Evolutionary conservation across 2,888 invertebrate genomes (phyloP), one percentile per base, ranked within the genome.

Genomic region (Xestia rhomboidea): DNA sequence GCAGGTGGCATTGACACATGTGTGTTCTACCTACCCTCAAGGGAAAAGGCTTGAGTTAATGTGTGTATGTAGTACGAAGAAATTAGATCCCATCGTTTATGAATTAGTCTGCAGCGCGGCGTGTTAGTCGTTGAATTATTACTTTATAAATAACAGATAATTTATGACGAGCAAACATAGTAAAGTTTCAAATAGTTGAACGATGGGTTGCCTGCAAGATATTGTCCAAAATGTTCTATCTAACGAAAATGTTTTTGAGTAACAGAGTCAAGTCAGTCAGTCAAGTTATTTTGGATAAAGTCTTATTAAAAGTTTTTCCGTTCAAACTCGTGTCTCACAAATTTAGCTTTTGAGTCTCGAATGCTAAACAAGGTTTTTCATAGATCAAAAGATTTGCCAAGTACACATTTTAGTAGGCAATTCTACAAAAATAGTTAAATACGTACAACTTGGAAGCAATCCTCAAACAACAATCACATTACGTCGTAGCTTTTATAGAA

Each of bases 121-220:
- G 7, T 24, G n/a, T 34, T 54, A 38, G 4, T 34, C 38, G 13
- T 24, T 76, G 34, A 76, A 62, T 70, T 70, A 70, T 81, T 44
- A 60, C 27, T 70, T 70, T 76, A 57, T 76, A 71, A 71, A 76
- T 81, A 76, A 38, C 54, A n/a, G 34, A 51, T 27, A 76, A 81
- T 70, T 57, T 81, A 81, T 34, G 27, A 57, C 27, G 54, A 44
- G 34, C 3, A 41, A 49, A 27, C n/a, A 15, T 49, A 15, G 13
- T 77, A 27, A 46, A 38, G 30, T 68, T 77, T 77, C 44, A 34
- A 68, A 68, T 62, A 51, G 49, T 24, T 76, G 54, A 57, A 46
- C 27, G 27, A 46, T 74, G 13, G 18, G 10, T 18, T 76, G 24
- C 30, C 63, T 41, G 30, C 11, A 27, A 44, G 21, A 63, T 8